Conservation (phyloP, 2,888 invertebrate genomes). For the Euzophera pinguis region DNA sequence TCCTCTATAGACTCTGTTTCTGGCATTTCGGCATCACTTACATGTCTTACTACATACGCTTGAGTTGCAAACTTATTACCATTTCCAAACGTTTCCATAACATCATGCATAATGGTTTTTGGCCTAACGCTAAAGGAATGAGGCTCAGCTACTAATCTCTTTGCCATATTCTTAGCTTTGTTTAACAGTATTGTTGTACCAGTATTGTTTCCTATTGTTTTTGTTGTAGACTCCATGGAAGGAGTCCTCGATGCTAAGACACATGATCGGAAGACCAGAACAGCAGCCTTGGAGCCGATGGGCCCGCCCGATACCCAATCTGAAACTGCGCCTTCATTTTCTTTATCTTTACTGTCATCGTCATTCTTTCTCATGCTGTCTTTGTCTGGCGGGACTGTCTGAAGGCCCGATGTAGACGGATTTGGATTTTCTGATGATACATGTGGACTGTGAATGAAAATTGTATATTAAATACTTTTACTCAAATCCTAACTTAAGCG, state of each 20-base stretch:
- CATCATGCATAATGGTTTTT: constrained; percentile 72
- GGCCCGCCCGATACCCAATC: constrained; percentile 81
- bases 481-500: background rate
- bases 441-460: constrained; percentile 65
- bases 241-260: constrained; percentile 75
- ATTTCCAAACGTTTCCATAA: constrained; percentile 71
- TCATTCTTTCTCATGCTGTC: constrained; percentile 69
- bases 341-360: constrained; percentile 48
- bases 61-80: constrained; percentile 45
- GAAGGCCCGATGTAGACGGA: constrained; percentile 73
- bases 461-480: background rate
- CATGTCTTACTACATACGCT: constrained; percentile 64
- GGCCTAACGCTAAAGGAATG: constrained; percentile 61
- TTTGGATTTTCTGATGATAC: constrained; percentile 65
- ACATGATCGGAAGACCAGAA: constrained; percentile 84
- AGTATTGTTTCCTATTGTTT: constrained; percentile 62
- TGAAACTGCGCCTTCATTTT: constrained; percentile 52
- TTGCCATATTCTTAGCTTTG: constrained; percentile 72
- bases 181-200: constrained; percentile 64
- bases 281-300: constrained; percentile 82
- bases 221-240: constrained; percentile 68
- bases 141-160: constrained; percentile 62
- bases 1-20: constrained; percentile 47
- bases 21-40: constrained; percentile 55
- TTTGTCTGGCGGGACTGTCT: constrained; percentile 39